Percentiles rank a stretch among this genome's conserved stretches.
phyloP scores from a whole-genome alignment of 1,140 invertebrate species.

The Mercenaria mercenaria region DNA sequence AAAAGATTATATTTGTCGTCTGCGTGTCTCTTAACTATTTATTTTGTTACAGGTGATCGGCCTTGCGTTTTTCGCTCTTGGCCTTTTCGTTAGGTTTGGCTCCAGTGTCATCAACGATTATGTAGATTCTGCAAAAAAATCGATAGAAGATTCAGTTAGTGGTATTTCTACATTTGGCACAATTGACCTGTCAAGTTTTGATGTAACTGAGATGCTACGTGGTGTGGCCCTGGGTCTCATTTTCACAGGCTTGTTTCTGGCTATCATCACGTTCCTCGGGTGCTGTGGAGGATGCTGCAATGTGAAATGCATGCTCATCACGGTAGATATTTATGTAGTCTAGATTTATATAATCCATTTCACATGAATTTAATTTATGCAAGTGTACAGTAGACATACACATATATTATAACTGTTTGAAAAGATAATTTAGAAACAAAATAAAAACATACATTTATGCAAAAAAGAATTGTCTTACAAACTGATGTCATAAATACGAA shows the following conservation, averaged over 20 bases:
- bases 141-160: constrained; percentile 6
- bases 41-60: constrained; percentile 68
- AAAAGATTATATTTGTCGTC: too few species aligned
- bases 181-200: constrained; percentile 38
- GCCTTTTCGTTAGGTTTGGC: constrained; percentile 60
- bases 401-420: too few species aligned
- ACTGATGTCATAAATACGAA: too few species aligned
- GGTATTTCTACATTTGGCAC: not conserved
- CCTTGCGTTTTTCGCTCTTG: constrained; percentile 40
- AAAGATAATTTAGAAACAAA: too few species aligned
- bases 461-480: too few species aligned
- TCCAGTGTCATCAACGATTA: constrained; percentile 45
- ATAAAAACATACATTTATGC: too few species aligned
- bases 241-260: constrained; percentile 62
- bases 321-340: too few species aligned
- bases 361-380: too few species aligned
- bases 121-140: constrained; percentile 23
- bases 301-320: constrained; percentile 52
- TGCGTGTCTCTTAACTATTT: too few species aligned
- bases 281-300: constrained; percentile 68
- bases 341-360: too few species aligned
- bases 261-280: constrained; percentile 65
- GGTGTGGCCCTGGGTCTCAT: constrained; percentile 63
- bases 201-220: constrained; percentile 52
- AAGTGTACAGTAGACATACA: too few species aligned